Base-by-base conservation (phyloP, 2,888 invertebrate species). In the Epirrhoe tristata region DNA sequence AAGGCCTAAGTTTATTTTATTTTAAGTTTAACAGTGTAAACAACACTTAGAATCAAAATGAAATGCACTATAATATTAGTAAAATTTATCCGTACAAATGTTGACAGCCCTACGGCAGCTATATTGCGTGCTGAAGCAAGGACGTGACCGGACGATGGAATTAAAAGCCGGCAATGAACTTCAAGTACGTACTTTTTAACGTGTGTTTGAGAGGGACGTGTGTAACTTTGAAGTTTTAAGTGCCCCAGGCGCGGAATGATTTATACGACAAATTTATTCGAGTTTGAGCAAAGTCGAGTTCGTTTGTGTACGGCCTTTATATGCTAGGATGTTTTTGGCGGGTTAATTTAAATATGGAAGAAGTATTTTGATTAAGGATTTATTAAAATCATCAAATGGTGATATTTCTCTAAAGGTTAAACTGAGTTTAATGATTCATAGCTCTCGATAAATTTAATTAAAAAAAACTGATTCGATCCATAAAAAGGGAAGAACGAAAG, bases 161-260 rank as follows among this genome's bases (percentile, higher is more conserved):
- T 31, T 52, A 31, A 61, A 54, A 34, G 46, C 14, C 36, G 34
- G 61, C 48, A 61, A 55, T 61, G 34, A 61, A 34, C 12, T n/a
- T 54, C 32, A 60, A 53, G 12, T 50, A 10, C 17, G 43, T 46
- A 46, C 39, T 62, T 62, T 24, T 51, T 46, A 56, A 56, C 39
- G 31, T 51, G 62, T 51, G 12, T 56, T 61, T 48, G 54, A 61
- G 46, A 56, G 7, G 51, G 56, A 24, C 24, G 39, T 62, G 56
- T 56, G 46, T 54, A 48, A 50, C 50, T 62, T 62, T 56, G 39
- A 54, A 51, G 56, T 56, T 62, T 8, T 10, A 50, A 55, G 62
- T 36, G 62, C 39, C 17, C 10, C 10, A 12, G 51, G 62, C 55
- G 24, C 6, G 17, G 54, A 46, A 61, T 55, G 34, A 50, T 48